phyloP scores from a whole-genome alignment of 2,113 vertebrate genomes.

The Symphodus melops region DNA sequence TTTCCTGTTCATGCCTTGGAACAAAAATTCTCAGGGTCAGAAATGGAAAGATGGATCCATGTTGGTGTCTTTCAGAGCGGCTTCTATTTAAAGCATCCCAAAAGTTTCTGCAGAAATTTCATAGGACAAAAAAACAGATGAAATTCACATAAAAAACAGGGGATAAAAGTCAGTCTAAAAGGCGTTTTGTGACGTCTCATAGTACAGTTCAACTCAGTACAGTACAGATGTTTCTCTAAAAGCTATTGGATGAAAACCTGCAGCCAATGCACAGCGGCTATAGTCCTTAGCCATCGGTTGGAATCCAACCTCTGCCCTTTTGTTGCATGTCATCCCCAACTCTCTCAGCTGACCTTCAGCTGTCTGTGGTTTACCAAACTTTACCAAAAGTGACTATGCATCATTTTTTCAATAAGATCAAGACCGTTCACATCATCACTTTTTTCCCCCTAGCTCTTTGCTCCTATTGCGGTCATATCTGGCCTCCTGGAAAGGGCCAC shows the following conservation, averaged over 20 bases:
- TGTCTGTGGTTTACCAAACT: neutral
- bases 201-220: neutral
- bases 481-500: neutral
- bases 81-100: neutral
- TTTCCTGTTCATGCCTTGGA: neutral
- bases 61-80: neutral
- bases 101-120: neutral
- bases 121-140: neutral
- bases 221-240: no score
- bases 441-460: neutral
- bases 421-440: neutral
- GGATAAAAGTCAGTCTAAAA: neutral
- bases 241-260: neutral
- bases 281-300: no score
- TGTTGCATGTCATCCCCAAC: no score
- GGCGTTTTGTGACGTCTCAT: neutral
- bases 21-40: neutral
- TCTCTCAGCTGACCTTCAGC: no score
- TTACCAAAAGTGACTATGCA: neutral
- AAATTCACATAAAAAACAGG: neutral
- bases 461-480: slow-evolving; percentile 7
- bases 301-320: no score
- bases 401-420: slow-evolving; percentile 5
- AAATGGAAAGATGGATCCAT: neutral
- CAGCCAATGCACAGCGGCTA: no score